Evolutionary conservation across 1,140 invertebrate species (phyloP).

Genomic region (Episyrphus balteatus): DNA sequence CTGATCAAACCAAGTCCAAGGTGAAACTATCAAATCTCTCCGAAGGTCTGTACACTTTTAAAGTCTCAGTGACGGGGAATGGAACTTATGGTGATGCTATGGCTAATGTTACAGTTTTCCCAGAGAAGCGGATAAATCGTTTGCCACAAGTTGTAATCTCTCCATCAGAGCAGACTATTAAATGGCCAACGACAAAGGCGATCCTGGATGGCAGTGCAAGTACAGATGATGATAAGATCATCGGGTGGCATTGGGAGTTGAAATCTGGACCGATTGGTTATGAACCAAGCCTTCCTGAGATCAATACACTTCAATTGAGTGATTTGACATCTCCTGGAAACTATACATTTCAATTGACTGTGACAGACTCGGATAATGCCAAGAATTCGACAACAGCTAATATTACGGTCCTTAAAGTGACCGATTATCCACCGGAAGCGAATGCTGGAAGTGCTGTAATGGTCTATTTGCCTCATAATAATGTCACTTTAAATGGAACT

Average conservation of each 20-base stretch:
- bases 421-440: constrained; percentile 88
- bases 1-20: constrained; percentile 70
- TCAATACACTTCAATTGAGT: constrained; percentile 71
- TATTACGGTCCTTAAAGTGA: constrained; percentile 82
- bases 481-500: constrained; percentile 80
- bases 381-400: constrained; percentile 79
- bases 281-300: constrained; percentile 63
- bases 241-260: constrained; percentile 84
- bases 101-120: constrained; percentile 85
- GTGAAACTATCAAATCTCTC: constrained; percentile 65
- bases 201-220: constrained; percentile 71
- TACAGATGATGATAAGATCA: constrained; percentile 71
- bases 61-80: constrained; percentile 65
- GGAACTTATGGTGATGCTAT: constrained; percentile 70
- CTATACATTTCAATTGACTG: constrained; percentile 87
- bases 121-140: constrained; percentile 75
- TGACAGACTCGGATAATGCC: constrained; percentile 82
- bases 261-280: constrained; percentile 76
- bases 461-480: constrained; percentile 81
- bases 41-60: constrained; percentile 80
- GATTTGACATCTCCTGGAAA: constrained; percentile 75
- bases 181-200: constrained; percentile 77
- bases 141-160: constrained; percentile 77
- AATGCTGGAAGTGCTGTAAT: constrained; percentile 86
- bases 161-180: constrained; percentile 71